Base-by-base conservation (phyloP, 53 echinoderm and acorn worm genomes). In the Henricia sp. region DNA sequence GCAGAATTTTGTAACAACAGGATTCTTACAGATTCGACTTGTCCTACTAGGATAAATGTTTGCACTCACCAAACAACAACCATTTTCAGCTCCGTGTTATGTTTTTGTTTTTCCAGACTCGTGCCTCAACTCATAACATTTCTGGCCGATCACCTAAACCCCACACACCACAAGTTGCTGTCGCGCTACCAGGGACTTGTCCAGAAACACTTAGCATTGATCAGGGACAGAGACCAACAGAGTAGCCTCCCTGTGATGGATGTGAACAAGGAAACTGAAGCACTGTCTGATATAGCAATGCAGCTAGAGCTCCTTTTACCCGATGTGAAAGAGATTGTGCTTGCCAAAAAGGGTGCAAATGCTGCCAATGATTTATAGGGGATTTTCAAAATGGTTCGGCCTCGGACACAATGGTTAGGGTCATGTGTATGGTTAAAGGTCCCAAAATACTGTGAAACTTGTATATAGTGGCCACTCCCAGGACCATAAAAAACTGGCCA, bases 141-240 rank as follows among this genome's bases (percentile, higher is more conserved):
- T 86, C 87, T 96, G 6, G 54, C 59, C 11, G 77, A 87, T 8
- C 93, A 96, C 65, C 58, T 96, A n/a, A 17, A 75, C 0, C 39
- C 85, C 16, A 88, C 90, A 30, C 94, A 94, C 54, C 83, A 90
- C 72, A 42, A 77, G 27, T 41, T 93, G 29, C 90, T 96, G 0
- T 63, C 85, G 33, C 82, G 92, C 51, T 96, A 90, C 88, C 94
- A 94, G 57, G 90, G 89, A n/a, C 90, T 96, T 40, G 97, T 96
- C 5, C 97, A 96, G 88, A 92, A 88, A 53, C 90, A 90, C 50
- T 88, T 96, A 52, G 78, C 92, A 21, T 32, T 73, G 12, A 48
- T 16, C 85, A 74, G 92, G 70, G 91, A 95, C 44, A 35, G 63
- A 55, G 84, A 85, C 26, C 84, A 89, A 55, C 66, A 84, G 30